phyloP scores from a whole-genome alignment of 2,888 invertebrate species.

The Erpobdella octoculata region DNA sequence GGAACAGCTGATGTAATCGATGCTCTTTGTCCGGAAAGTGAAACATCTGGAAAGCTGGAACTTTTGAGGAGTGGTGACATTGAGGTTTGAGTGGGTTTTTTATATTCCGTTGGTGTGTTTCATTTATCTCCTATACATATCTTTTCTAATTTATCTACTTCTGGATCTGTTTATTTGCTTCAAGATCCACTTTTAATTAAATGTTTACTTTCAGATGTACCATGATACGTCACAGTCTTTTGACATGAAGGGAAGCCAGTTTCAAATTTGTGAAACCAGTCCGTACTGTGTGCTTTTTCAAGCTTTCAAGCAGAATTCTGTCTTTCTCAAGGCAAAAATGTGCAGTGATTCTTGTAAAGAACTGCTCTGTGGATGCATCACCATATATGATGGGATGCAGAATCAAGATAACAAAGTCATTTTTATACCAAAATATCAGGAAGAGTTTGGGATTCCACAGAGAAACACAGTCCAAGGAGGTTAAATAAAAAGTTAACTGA shows the following conservation, averaged over 20 bases:
- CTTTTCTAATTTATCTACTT: no score
- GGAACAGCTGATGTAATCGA: slow-evolving; percentile 3
- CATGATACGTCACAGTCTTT: slow-evolving; percentile 6
- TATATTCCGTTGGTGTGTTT: no score
- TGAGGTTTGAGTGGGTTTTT: neutral
- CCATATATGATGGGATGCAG: neutral
- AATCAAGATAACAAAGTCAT: neutral
- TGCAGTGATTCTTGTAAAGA: no score
- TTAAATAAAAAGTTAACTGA: neutral
- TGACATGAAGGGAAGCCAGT: neutral
- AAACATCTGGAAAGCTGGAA: neutral
- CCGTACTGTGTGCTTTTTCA: slow-evolving; percentile 4
- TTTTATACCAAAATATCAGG: neutral
- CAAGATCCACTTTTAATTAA: no score
- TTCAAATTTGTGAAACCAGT: neutral
- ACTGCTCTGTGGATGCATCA: neutral
- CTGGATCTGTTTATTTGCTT: no score
- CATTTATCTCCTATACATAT: no score
- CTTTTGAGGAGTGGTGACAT: neutral
- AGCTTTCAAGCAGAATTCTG: slow-evolving; percentile 11
- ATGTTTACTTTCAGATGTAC: neutral
- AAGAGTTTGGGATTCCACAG: neutral
- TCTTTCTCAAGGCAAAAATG: slow-evolving; percentile 3
- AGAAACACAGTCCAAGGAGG: neutral
- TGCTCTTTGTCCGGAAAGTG: neutral